Evolutionary conservation across 1,140 invertebrate genomes (phyloP).

Genomic region (Pantala flavescens): DNA sequence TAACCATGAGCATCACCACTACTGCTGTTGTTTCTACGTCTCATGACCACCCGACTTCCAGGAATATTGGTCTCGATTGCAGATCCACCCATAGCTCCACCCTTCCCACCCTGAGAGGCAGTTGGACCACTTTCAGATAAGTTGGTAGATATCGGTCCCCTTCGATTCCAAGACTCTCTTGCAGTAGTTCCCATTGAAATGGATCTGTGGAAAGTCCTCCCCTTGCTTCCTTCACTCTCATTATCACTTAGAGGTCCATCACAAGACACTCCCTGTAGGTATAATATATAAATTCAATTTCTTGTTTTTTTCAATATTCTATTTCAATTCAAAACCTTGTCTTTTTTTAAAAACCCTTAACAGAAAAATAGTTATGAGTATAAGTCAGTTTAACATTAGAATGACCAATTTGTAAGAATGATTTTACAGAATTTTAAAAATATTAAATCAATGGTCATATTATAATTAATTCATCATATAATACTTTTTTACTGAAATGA

Average conservation of each 20-base stretch:
- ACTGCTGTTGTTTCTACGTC: conserved; percentile 58
- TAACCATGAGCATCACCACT: conserved; percentile 53
- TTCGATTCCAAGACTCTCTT: conserved; percentile 47
- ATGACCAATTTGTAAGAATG: too few species aligned
- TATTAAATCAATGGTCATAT: too few species aligned
- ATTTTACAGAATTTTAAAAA: too few species aligned
- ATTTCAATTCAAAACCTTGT: too few species aligned
- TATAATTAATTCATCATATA: too few species aligned
- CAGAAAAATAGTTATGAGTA: too few species aligned
- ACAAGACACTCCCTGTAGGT: conserved; percentile 31
- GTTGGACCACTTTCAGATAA: neutral
- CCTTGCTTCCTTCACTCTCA: conserved; percentile 43
- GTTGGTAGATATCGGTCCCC: conserved; percentile 26
- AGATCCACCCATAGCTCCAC: neutral
- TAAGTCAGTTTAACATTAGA: too few species aligned
- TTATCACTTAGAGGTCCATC: conserved; percentile 44
- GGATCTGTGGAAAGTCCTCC: conserved; percentile 51
- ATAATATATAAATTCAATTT: too few species aligned
- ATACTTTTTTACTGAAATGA: too few species aligned
- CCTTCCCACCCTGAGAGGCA: neutral
- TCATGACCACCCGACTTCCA: conserved; percentile 49
- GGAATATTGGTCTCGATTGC: neutral
- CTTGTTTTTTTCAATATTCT: too few species aligned
- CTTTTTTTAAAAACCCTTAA: too few species aligned
- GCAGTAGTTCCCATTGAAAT: conserved; percentile 54